Base-by-base conservation (phyloP, 1,140 invertebrate species). In the Drosophila neocordata region DNA sequence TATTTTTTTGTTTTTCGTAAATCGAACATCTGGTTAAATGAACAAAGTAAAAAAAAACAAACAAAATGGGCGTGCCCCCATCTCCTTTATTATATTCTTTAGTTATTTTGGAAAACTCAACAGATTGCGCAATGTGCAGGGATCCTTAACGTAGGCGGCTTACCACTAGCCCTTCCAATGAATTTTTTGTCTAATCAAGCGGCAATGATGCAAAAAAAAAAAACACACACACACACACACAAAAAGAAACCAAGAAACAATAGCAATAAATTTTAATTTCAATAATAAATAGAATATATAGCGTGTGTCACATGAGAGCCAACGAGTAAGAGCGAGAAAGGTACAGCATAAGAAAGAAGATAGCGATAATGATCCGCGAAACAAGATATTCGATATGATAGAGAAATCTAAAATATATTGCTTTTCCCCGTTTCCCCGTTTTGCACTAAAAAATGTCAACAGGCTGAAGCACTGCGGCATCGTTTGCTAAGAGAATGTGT, bases 361-460 rank as follows among this genome's bases (percentile, higher is more conserved):
- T 8, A 9, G 7, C 7, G 41, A 18, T 15, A 4, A 11, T 1
- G 56, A 58, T 20, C 34, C 56, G 56, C 58, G 41, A 61, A 48
- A 15, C 58, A 61, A 61, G 38, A 44, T 61, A 61, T 60, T 44
- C 38, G 48, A 64, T 51, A 57, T 6, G 24, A 55, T 31, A 55
- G 12, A 34, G 24, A 56, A 20, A 20, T 48, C 9, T 48, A 0
- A 48, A 48, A 48, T 20, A n/a, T n/a, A n/a, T n/a, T n/a, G n/a
- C 9, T 18, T 20, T 2, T 8, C 7, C 15, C n/a, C 9, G 3
- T 18, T n/a, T n/a, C 13, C n/a, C n/a, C 35, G 8, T 56, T 75
- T 72, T 77, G 65, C 70, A 73, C 70, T 66, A 63, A n/a, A 74
- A 77, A 70, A 70, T 74, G 66, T 74, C 71, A 77, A n/a, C n/a